Base-by-base conservation (phyloP, 2,113 vertebrate species). In the Anarhynchus alexandrinus region DNA sequence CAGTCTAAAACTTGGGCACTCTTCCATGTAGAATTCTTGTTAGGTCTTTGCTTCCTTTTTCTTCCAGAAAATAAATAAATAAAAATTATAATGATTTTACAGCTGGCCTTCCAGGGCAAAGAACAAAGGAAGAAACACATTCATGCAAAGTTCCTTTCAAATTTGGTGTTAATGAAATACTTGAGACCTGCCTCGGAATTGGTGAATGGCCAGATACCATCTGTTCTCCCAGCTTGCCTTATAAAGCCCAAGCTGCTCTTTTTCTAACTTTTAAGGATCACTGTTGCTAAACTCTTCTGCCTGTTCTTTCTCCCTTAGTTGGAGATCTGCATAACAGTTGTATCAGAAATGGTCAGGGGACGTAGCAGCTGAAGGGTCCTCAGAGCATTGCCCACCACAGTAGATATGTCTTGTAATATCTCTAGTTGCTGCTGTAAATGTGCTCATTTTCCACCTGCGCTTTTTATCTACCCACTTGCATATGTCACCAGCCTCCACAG, bases 151-250 rank as follows among this genome's bases (percentile, higher is more conserved):
- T 74, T 69, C 65, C 49, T 80, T 91, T 93, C 86, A 77, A 80
- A 94, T 94, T 93, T 91, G 52, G 43, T 4, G 20, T 86, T 87
- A 94, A 94, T 86, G 40, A 86, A 93, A 90, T 80, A 73, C 66
- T 94, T 87, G 51, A 86, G 89, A 93, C 59, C 77, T 86, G 79
- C 83, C 79, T 92, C 0, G 0, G 71, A 78, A 65, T 25, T 85
- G 86, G 69, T 86, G 83, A 81, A 74, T 78, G 83, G 80, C 76
- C 72, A 96, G 89, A 57, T 67, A 74, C 82, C 81, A 94, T 94
- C 82, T 93, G 84, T 76, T 94, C 89, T 91, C 70, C 57, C 82
- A 69, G 71, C 67, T 15, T 80, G 62, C 52, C 65, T 91, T 69
- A 32, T 21, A 62, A 82, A 82, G 47, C 61, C 71, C 86, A 92